A percentile compares a stretch with the other conserved stretches of the same genome.
Evolutionary conservation across 1,140 invertebrate genomes (phyloP).

Genomic region (Drosophila pachea): DNA sequence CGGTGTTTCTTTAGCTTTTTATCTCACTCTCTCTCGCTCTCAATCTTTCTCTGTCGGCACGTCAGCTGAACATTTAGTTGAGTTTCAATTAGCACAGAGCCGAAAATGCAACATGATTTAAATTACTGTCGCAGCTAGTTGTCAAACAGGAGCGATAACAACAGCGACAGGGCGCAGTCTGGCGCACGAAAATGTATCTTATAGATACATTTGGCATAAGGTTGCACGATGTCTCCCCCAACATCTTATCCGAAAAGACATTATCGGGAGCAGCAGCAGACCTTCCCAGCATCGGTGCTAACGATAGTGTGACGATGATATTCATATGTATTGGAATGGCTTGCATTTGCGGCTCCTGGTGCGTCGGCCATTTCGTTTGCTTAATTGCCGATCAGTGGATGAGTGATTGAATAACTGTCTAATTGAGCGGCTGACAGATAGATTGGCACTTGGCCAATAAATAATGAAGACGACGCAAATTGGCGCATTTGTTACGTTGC

Average conservation of each 20-base stretch:
- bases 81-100: conserved; percentile 63
- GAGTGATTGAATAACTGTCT: conserved; percentile 25
- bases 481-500: conserved; percentile 45
- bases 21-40: neutral
- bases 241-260: conserved; percentile 9
- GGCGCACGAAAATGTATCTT: conserved; percentile 58
- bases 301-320: too few species aligned
- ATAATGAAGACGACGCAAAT: conserved; percentile 28
- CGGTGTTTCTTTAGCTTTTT: too few species aligned
- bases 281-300: neutral
- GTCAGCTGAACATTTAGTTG: conserved; percentile 12
- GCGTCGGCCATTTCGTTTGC: conserved; percentile 14
- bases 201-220: conserved; percentile 65
- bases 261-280: conserved; percentile 29
- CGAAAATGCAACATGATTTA: conserved; percentile 67
- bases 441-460: conserved; percentile 34
- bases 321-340: neutral
- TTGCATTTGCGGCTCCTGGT: conserved; percentile 6
- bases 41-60: neutral
- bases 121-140: conserved; percentile 69
- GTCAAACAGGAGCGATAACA: conserved; percentile 65
- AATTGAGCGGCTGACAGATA: conserved; percentile 24
- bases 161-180: conserved; percentile 27
- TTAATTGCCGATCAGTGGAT: conserved; percentile 8
- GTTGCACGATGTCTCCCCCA: conserved; percentile 7